Evolutionary conservation across 2,797 vertebrate genomes (phyloP), one percentile per base, ranked within the genome.

Genomic region (Trematomus bernacchii): DNA sequence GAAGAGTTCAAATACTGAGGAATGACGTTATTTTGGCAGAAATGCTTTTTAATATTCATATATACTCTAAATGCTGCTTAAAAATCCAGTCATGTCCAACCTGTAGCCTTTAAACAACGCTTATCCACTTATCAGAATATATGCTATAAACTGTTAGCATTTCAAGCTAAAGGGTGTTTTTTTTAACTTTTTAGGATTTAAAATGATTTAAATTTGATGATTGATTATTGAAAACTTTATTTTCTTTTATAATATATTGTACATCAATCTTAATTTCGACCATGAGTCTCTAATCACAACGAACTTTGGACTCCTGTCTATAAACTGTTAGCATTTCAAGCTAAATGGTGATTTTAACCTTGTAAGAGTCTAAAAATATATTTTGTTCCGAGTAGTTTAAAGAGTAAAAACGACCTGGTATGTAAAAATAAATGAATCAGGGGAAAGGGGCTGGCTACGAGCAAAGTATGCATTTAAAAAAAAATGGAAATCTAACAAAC

Each of bases 1-100:
- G 13, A 57, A 40, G 16, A 66, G 10, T 16, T 10, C 10, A 59
- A 52, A 54, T 13, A 14, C 10, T 40, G 37, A 70, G 53, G 15
- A 73, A 19, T 70, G 1, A 67, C 68, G n/a, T 46, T 30, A n/a
- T 10, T 60, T 42, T 4, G 42, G 51, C 14, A 42, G 13, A 55
- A 46, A 43, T 15, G 16, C 16, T 6, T 19, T 19, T 46, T 21
- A 59, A 76, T 51, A 1, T 33, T 21, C 43, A 46, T 46, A 46
- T 46, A 46, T 46, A 37, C 1, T 37, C 6, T 37, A 7, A 9
- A 37, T 37, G 12, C 30, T 66, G 48, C 37, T 68, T 53, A 23
- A 42, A 2, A 57, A 59, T 55, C 7, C 19, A 59, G n/a, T 19
- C 6, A 27, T 66, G 33, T 12, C 11, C 5, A 54, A 12, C 33